Evolutionary conservation across 1,140 invertebrate genomes (phyloP).

Genomic region (Cyclargus thomasi): DNA sequence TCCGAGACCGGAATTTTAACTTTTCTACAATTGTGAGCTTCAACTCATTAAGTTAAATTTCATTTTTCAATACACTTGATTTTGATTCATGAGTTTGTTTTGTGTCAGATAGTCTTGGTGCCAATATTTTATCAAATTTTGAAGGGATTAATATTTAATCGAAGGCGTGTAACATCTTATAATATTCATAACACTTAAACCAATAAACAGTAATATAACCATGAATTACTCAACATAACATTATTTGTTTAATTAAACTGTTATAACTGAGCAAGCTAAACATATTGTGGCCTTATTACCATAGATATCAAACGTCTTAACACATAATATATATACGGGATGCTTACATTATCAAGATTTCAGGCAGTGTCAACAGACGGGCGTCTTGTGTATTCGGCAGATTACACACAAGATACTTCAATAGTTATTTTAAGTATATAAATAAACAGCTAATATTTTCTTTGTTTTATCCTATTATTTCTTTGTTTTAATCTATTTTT

Average conservation of each 20-base stretch:
- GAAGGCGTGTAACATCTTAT: no score
- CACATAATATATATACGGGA: neutral
- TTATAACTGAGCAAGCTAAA: slow-evolving; percentile 8
- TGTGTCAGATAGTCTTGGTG: no score
- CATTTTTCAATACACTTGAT: no score
- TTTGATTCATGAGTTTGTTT: no score
- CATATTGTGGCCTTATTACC: slow-evolving; percentile 10
- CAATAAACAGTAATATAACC: neutral
- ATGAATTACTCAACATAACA: neutral
- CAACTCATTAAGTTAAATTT: no score
- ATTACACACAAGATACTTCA: neutral
- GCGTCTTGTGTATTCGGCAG: slow-evolving; percentile 1
- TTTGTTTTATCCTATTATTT: neutral
- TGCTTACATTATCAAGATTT: slow-evolving; percentile 9
- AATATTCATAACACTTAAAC: no score
- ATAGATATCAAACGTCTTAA: slow-evolving; percentile 8
- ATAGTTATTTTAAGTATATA: neutral
- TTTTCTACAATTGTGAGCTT: no score
- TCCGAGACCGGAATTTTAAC: no score
- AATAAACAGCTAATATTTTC: neutral
- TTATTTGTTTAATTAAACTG: slow-evolving; percentile 5
- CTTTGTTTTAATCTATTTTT: no score
- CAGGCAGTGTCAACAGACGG: neutral
- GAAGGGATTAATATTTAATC: no score
- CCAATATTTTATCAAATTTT: no score